These are phyloP conservation scores for Oryzias javanicus DNA, from an alignment of 2,113 vertebrate species.

Conservation along the genomic window DNA sequence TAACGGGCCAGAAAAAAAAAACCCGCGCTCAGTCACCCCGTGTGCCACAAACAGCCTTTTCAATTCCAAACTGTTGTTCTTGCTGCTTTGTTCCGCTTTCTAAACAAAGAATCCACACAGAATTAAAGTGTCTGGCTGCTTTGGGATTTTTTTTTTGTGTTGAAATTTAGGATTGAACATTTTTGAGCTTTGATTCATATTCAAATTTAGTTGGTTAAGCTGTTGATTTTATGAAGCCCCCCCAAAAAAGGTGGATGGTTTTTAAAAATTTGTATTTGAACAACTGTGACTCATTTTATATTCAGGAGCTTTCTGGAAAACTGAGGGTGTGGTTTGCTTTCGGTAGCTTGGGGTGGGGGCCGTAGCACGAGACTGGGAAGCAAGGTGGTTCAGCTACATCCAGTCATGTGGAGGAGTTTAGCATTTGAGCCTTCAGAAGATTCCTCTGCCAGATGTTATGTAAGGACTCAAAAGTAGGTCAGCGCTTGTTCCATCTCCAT, in stretches of 20 bases:
- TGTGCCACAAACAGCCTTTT: slow-evolving; percentile 45
- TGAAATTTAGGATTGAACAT: too few species aligned
- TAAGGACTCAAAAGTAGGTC: slow-evolving; percentile 59
- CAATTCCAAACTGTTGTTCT: slow-evolving; percentile 17
- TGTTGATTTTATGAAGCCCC: too few species aligned
- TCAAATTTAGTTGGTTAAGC: too few species aligned
- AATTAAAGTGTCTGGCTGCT: too few species aligned
- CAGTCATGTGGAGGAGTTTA: slow-evolving; percentile 35
- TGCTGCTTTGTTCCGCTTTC: slow-evolving; percentile 13
- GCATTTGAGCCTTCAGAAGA: slow-evolving; percentile 42
- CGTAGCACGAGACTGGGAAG: slow-evolving; percentile 9
- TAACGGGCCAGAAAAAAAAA: slow-evolving; percentile 19
- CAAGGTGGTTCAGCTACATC: slow-evolving; percentile 6
- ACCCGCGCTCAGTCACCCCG: slow-evolving; percentile 28
- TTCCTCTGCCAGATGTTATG: slow-evolving; percentile 60
- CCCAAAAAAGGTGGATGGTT: not conserved
- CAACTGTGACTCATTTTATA: not conserved
- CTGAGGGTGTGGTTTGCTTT: slow-evolving; percentile 14
- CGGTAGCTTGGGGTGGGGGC: not conserved
- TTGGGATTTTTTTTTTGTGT: too few species aligned
- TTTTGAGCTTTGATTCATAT: too few species aligned
- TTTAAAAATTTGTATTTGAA: not conserved
- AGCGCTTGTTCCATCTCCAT: slow-evolving; percentile 37
- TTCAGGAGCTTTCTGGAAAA: slow-evolving; percentile 14
- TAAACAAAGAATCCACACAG: too few species aligned